Percentiles rank a stretch among this genome's conserved stretches.
Evolutionary conservation across 1,140 invertebrate species (phyloP).

Genomic region (Solenopsis invicta): DNA sequence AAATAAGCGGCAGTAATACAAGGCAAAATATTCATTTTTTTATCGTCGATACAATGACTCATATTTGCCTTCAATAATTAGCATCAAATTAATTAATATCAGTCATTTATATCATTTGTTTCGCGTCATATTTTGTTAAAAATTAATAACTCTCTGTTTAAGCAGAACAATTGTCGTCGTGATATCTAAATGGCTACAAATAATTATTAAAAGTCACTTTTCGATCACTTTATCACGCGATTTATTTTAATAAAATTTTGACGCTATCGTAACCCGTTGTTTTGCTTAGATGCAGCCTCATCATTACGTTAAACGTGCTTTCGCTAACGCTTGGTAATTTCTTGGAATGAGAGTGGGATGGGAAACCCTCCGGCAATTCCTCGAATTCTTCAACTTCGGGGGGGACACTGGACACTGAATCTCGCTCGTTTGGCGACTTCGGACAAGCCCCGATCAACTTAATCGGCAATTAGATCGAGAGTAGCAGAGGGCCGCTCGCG

Average conservation of each 20-base stretch:
- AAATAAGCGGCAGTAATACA: neutral
- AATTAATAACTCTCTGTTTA: neutral
- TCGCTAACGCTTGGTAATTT: neutral
- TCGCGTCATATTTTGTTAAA: neutral
- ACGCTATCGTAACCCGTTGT: no score
- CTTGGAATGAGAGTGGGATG: neutral
- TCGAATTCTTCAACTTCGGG: constrained; percentile 33
- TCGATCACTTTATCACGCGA: no score
- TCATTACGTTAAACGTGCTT: constrained; percentile 2
- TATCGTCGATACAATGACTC: no score
- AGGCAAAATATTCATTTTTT: neutral
- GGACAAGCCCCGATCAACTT: constrained; percentile 2
- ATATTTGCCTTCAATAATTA: neutral
- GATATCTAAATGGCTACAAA: no score
- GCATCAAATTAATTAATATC: neutral
- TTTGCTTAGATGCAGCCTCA: neutral
- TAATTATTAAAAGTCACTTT: no score
- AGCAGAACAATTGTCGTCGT: no score
- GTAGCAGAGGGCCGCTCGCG: neutral
- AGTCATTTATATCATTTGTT: neutral
- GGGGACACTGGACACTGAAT: constrained; percentile 13
- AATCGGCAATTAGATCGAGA: constrained; percentile 3
- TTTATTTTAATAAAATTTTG: no score
- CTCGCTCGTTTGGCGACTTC: constrained; percentile 27
- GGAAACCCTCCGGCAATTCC: constrained; percentile 1